A percentile compares a stretch with the other conserved stretches of the same genome.
These are phyloP conservation scores for Dioctria linearis DNA, from an alignment of 2,888 invertebrate species.

Conservation along the genomic window DNA sequence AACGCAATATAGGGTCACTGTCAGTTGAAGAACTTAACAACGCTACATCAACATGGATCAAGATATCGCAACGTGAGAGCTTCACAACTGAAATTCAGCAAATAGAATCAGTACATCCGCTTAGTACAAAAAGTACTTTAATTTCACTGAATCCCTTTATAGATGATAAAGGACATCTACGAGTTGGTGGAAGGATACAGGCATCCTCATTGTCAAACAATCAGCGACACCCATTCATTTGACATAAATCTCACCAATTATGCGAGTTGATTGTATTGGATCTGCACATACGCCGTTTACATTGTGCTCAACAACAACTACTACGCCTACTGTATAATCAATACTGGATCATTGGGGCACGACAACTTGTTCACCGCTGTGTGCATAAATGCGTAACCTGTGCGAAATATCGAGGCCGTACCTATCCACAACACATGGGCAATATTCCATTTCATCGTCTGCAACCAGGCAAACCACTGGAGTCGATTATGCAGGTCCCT, in stretches of 20 bases:
- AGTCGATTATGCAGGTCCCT: conserved; percentile 55
- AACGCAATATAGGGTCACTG: too few species aligned
- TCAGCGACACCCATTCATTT: neutral
- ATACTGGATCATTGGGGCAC: conserved; percentile 44
- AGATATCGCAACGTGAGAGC: too few species aligned
- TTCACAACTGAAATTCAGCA: neutral
- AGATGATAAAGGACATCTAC: neutral
- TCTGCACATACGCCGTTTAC: neutral
- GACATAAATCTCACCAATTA: neutral
- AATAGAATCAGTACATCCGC: neutral
- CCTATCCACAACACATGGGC: conserved; percentile 59
- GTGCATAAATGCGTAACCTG: conserved; percentile 54
- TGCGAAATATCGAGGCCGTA: conserved; percentile 38
- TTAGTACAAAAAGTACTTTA: neutral
- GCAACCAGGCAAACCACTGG: conserved; percentile 44
- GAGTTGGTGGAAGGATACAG: too few species aligned
- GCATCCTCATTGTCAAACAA: too few species aligned
- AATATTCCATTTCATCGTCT: conserved; percentile 1
- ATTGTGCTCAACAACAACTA: neutral
- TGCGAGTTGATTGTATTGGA: neutral
- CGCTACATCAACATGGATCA: too few species aligned
- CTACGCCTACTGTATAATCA: neutral
- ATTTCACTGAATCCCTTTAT: neutral
- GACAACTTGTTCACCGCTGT: neutral
- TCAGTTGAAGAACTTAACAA: neutral